Percentiles rank a stretch among this genome's conserved stretches.
These are phyloP conservation scores for Arothron firmamentum DNA, from an alignment of 2,113 vertebrate species.

Conservation along the genomic window DNA sequence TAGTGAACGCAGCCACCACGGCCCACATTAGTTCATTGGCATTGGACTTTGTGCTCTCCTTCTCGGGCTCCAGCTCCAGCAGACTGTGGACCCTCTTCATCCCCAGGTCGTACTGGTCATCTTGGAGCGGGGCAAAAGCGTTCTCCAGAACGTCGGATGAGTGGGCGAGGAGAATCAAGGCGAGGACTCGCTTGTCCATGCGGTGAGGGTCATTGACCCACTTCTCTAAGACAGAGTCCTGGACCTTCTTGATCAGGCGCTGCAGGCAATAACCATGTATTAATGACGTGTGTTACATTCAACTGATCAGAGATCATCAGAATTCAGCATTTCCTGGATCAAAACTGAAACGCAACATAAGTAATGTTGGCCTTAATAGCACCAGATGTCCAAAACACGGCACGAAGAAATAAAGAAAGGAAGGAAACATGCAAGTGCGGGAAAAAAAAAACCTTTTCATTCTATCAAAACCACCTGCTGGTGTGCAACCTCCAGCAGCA, in stretches of 20 bases:
- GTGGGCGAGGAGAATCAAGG: conserved; percentile 91
- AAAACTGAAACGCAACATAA: neutral
- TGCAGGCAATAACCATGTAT: conserved; percentile 33
- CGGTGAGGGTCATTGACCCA: conserved; percentile 96
- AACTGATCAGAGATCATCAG: neutral
- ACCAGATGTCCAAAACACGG: no score
- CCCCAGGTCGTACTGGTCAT: conserved; percentile 95
- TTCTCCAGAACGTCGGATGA: conserved; percentile 97
- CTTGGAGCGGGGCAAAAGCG: conserved; percentile 91
- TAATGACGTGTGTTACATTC: neutral
- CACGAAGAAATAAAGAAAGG: neutral
- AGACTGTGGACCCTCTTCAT: conserved; percentile 94
- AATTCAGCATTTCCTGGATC: neutral
- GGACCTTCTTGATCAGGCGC: conserved; percentile 94
- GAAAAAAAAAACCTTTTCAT: neutral
- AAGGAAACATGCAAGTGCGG: neutral
- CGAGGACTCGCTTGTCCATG: conserved; percentile 93
- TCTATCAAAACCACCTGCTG: neutral
- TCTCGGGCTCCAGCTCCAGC: conserved; percentile 92
- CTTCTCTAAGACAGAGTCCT: conserved; percentile 91
- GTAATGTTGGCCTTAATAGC: neutral
- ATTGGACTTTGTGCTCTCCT: conserved; percentile 87
- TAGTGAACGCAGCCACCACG: conserved; percentile 92
- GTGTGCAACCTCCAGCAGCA: neutral
- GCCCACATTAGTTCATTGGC: conserved; percentile 95